Evolutionary conservation across 1,140 invertebrate genomes (phyloP).

Genomic region (Brachionus sp.): DNA sequence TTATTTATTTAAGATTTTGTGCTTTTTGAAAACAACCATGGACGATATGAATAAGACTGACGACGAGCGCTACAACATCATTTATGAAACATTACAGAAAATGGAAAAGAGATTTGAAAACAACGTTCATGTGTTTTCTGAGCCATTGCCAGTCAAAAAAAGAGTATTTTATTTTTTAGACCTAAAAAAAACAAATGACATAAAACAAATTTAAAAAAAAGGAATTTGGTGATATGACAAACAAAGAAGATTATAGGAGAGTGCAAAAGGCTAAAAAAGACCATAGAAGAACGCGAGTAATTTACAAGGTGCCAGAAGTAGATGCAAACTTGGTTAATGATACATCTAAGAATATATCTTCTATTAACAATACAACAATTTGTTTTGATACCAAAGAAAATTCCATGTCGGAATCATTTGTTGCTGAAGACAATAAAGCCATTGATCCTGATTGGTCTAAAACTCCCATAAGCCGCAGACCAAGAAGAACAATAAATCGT

Average conservation of each 20-base stretch:
- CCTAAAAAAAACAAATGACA: too few relatives aligned
- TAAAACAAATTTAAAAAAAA: background rate
- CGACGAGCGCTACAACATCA: slow-evolving; percentile 7
- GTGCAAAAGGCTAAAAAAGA: slow-evolving; percentile 2
- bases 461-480: background rate
- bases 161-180: too few relatives aligned
- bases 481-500: background rate
- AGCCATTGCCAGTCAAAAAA: background rate
- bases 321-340: background rate
- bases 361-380: background rate
- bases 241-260: slow-evolving; percentile 8
- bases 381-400: background rate
- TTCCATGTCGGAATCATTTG: background rate
- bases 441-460: slow-evolving; percentile 33
- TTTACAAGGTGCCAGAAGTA: background rate
- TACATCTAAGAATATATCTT: background rate
- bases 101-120: slow-evolving; percentile 26
- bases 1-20: slow-evolving; percentile 16
- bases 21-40: slow-evolving; percentile 9
- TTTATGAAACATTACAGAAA: background rate
- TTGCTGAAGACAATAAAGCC: background rate
- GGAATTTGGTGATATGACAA: slow-evolving; percentile 25
- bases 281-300: slow-evolving; percentile 26
- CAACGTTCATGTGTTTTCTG: background rate
- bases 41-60: background rate